Percentiles rank a stretch among this genome's conserved stretches.
These are phyloP conservation scores for Helogale parvula DNA, from an alignment of 2,113 vertebrate genomes.

Conservation along the genomic window DNA sequence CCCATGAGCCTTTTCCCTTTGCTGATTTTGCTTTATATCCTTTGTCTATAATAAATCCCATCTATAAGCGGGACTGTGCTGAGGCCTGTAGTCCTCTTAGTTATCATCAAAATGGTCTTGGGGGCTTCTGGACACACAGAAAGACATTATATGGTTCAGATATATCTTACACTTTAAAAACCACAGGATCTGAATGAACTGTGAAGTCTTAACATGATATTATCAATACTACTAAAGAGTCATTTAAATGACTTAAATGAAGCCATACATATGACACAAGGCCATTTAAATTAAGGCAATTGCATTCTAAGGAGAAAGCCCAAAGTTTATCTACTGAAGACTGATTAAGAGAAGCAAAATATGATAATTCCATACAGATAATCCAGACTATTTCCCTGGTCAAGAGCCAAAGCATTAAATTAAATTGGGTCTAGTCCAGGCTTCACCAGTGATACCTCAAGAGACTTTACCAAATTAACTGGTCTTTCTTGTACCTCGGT, in stretches of 20 bases:
- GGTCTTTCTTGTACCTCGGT: not conserved
- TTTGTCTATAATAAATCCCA: not conserved
- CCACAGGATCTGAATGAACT: not conserved
- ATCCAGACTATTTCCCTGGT: not conserved
- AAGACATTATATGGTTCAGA: not conserved
- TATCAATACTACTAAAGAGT: not conserved
- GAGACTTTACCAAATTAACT: not conserved
- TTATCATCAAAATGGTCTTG: not conserved
- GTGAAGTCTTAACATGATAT: not conserved
- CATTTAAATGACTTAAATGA: not conserved
- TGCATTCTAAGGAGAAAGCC: not conserved
- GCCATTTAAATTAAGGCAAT: not conserved
- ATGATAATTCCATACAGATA: not conserved
- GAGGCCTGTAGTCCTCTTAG: not conserved
- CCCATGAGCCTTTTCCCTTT: not conserved
- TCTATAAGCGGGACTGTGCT: not conserved
- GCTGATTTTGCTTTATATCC: not conserved
- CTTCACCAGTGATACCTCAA: not conserved
- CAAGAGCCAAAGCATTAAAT: not conserved
- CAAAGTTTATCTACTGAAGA: not conserved
- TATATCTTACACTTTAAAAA: not conserved
- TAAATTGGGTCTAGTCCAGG: not conserved
- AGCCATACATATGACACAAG: not conserved
- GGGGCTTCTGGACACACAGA: not conserved
- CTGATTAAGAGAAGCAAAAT: constrained; percentile 21